Base-by-base conservation (phyloP, 1,140 invertebrate genomes). In the Bombus sibiricus region DNA sequence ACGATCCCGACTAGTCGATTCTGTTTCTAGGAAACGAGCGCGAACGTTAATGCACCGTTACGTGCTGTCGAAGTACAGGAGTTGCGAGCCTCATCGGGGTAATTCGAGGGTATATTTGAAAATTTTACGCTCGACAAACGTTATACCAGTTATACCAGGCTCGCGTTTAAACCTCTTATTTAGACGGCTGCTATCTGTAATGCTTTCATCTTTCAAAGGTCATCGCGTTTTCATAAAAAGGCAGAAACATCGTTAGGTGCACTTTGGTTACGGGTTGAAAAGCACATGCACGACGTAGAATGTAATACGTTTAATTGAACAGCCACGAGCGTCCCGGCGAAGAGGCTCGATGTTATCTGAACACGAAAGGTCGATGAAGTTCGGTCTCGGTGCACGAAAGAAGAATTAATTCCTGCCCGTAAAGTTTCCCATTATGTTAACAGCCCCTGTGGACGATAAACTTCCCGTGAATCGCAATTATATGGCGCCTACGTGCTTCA, bases 371-470 rank as follows among this genome's bases (percentile, higher is more conserved):
- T 78, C 43, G 75, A 76, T 78, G 64, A 75, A 81, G 73, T 88
- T 72, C 78, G 43, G 57, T 22, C n/a, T 53, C 53, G 57, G 68
- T 39, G 34, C 62, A 64, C 77, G 79, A 68, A 79, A 81, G 81
- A 89, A 86, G 73, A 86, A 87, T 87, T 84, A 90, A 90, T 90
- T 89, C 79, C n/a, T 64, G 37, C 78, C 69, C 77, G 69, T 79
- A 81, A 87, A 90, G 88, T 69, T 89, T 90, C 78, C 88, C 83
- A 90, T 87, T 87, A 85, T 75, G 87, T 87, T 87, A 89, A 90
- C 75, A 82, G 75, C 82, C 68, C 37, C 66, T 18, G 43, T 75
- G 22, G 69, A 66, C 81, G 78, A 85, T 90, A 89, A 89, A 90
- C 59, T 62, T 84, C 34, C 59, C 73, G 41, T 32, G 69, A 32